A percentile compares a stretch with the other conserved stretches of the same genome.
Conservation (phyloP, 2,888 invertebrate genomes). For the Macropis europaea region DNA sequence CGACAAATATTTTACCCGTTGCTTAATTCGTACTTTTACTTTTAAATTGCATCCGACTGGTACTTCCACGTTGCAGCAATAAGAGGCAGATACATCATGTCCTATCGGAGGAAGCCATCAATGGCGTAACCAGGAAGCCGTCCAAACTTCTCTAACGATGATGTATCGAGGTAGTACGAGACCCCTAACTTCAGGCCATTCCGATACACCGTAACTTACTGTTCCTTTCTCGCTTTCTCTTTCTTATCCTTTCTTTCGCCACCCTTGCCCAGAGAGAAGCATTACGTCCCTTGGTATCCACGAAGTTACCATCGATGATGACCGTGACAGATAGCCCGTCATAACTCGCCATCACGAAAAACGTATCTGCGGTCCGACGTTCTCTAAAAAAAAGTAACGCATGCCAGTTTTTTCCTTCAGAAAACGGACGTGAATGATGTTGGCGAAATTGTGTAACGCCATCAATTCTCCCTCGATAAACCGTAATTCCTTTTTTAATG, state of each 20-base stretch:
- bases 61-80: slow-evolving; percentile 43
- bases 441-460: slow-evolving; percentile 11
- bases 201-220: slow-evolving; percentile 61
- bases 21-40: slow-evolving; percentile 50
- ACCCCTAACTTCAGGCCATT: slow-evolving; percentile 64
- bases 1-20: slow-evolving; percentile 41
- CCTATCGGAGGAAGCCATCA: slow-evolving; percentile 64
- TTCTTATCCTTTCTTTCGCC: slow-evolving; percentile 47
- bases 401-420: slow-evolving; percentile 12
- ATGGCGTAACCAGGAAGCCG: slow-evolving; percentile 66
- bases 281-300: slow-evolving; percentile 51
- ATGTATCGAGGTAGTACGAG: slow-evolving; percentile 64
- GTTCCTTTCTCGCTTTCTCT: slow-evolving; percentile 45
- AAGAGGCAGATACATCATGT: slow-evolving; percentile 63
- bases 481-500: too few species aligned
- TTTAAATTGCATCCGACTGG: slow-evolving; percentile 59
- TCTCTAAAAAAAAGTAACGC: slow-evolving; percentile 48
- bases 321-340: slow-evolving; percentile 64
- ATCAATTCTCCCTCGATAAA: slow-evolving; percentile 3
- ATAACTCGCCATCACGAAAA: slow-evolving; percentile 56
- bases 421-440: slow-evolving; percentile 26
- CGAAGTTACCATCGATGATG: slow-evolving; percentile 52
- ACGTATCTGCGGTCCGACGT: slow-evolving; percentile 38
- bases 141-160: slow-evolving; percentile 70
- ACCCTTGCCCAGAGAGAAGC: slow-evolving; percentile 40